Base-by-base conservation (phyloP, 2,797 vertebrate genomes). In the Ctenosaura bakeri region DNA sequence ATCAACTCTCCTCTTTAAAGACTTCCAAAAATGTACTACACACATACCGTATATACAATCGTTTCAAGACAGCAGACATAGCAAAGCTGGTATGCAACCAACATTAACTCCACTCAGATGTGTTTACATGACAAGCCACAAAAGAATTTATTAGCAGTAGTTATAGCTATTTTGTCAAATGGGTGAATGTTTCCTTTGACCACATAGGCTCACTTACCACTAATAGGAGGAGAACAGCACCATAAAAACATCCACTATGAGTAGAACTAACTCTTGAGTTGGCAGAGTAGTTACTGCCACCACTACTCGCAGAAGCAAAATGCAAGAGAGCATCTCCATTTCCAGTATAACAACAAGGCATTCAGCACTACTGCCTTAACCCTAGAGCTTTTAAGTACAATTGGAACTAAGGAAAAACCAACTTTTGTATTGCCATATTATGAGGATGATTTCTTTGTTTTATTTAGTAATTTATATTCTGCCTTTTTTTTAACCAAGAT, bases 91-190 rank as follows among this genome's bases (percentile, higher is more conserved):
- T 42, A 82, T 56, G 46, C 42, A 52, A 88, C 78, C 24, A 81
- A 18, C 35, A 24, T 38, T 71, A 71, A 71, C 46, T 54, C 87
- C 24, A 56, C 32, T 81, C 66, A 90, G 89, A 88, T 91, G 93
- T 89, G 87, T 90, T 89, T 89, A 85, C 81, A 91, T 86, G 80
- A 87, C 90, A 94, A 92, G 81, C 62, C 87, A 88, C 92, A 93
- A 88, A 86, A 92, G 93, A 87, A 94, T 69, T 90, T 92, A 82
- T 91, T 90, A 94, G 91, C 83, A 86, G 88, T 66, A 26, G 1
- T 78, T 91, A 93, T 90, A 84, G 92, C 78, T 92, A 90, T 84
- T 88, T 82, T 74, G n/a, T 74, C n/a, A 69, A 73, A 42, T 46
- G 66, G 66, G 24, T 59, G 52, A 73, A 22, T 73, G 78, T 74